Evolutionary conservation across 1,140 invertebrate genomes (phyloP).

Genomic region (Drosophila bocki): DNA sequence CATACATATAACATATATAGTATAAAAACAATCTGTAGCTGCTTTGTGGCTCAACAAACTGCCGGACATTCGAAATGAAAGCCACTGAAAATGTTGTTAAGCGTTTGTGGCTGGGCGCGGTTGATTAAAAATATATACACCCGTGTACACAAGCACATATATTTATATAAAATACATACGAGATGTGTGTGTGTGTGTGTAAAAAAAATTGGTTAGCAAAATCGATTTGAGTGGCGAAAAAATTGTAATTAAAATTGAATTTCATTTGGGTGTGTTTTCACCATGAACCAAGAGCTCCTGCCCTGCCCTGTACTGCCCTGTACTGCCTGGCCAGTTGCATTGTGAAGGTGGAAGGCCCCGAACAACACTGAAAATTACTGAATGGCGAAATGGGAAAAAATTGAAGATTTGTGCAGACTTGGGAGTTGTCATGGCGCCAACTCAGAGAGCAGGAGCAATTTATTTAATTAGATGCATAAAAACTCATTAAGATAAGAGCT

Average conservation of each 20-base stretch:
- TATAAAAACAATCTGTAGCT: conserved; percentile 74
- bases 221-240: conserved; percentile 68
- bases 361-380: conserved; percentile 2
- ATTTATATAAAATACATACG: conserved; percentile 25
- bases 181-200: conserved; percentile 10
- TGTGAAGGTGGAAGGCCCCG: conserved; percentile 15
- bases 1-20: neutral
- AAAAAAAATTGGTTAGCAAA: conserved; percentile 67
- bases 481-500: conserved; percentile 84
- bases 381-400: conserved; percentile 25
- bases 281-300: conserved; percentile 26
- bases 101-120: conserved; percentile 75
- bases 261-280: conserved; percentile 60
- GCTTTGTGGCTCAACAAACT: conserved; percentile 73
- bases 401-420: conserved; percentile 39
- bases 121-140: conserved; percentile 76
- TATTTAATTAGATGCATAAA: conserved; percentile 84
- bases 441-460: conserved; percentile 70
- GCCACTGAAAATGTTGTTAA: conserved; percentile 65
- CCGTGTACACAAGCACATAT: conserved; percentile 23
- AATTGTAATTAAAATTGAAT: conserved; percentile 82
- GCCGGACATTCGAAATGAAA: conserved; percentile 65
- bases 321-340: conserved; percentile 28
- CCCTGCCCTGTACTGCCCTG: neutral
- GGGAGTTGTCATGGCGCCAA: conserved; percentile 69